phyloP scores from a whole-genome alignment of 1,140 invertebrate genomes.

The Oryzaephilus surinamensis region DNA sequence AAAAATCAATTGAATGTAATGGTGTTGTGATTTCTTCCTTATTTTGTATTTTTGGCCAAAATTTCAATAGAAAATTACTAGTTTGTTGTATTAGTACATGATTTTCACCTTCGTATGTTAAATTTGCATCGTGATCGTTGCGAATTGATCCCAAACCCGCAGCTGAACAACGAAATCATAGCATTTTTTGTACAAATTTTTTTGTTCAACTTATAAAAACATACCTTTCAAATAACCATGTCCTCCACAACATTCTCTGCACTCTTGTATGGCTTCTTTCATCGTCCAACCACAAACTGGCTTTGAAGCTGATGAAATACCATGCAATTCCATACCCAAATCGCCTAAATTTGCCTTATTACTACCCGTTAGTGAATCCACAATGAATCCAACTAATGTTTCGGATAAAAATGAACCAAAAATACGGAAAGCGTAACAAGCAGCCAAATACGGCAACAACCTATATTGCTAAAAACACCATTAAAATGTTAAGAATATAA shows the following conservation, averaged over 20 bases:
- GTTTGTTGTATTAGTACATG: conserved; percentile 91
- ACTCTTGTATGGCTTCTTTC: conserved; percentile 80
- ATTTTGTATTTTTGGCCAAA: conserved; percentile 45
- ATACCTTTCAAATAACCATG: conserved; percentile 62
- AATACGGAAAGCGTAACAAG: conserved; percentile 49
- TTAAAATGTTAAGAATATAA: not conserved
- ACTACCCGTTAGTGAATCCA: conserved; percentile 19
- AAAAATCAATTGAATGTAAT: conserved; percentile 51
- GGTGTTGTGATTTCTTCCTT: conserved; percentile 43
- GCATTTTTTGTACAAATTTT: not conserved
- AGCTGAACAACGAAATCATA: conserved; percentile 30
- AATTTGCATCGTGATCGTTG: conserved; percentile 81
- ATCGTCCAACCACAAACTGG: conserved; percentile 77
- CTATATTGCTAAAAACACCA: conserved; percentile 70
- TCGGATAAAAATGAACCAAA: conserved; percentile 53
- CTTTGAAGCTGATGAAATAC: conserved; percentile 78
- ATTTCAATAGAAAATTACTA: conserved; percentile 75
- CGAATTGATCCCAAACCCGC: conserved; percentile 70
- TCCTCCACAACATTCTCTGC: conserved; percentile 82
- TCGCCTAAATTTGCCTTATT: conserved; percentile 24
- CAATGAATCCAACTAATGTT: conserved; percentile 25
- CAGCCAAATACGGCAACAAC: conserved; percentile 80
- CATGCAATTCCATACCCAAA: conserved; percentile 73
- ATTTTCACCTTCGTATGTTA: conserved; percentile 94
- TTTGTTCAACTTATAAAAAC: conserved; percentile 29